Evolutionary conservation across 2,113 vertebrate genomes (phyloP).

Genomic region (Sterna hirundo): DNA sequence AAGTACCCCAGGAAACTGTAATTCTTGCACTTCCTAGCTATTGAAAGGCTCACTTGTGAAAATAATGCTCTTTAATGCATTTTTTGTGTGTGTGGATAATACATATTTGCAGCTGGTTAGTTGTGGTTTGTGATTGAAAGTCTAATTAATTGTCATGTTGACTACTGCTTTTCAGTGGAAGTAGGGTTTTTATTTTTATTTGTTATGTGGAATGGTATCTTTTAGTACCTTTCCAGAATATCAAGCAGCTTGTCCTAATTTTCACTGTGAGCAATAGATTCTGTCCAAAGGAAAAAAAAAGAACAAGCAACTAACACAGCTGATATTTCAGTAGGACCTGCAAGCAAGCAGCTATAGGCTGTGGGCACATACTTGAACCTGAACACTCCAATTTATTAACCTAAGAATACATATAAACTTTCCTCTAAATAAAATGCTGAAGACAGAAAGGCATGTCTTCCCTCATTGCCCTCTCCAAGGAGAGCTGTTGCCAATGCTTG

Average conservation of each 20-base stretch:
- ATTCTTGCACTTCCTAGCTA: neutral
- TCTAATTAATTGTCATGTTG: neutral
- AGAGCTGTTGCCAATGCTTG: neutral
- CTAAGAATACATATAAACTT: neutral
- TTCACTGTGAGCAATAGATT: neutral
- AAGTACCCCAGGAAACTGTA: neutral
- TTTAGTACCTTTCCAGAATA: neutral
- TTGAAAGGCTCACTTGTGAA: neutral
- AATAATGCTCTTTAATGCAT: neutral
- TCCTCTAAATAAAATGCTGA: neutral
- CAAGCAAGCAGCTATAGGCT: neutral
- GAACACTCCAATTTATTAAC: neutral
- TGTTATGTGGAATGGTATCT: neutral
- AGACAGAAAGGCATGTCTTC: neutral
- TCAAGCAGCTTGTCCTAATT: neutral
- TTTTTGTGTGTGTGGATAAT: neutral
- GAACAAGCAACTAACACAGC: no score
- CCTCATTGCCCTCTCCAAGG: neutral
- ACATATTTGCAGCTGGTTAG: neutral
- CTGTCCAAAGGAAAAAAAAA: neutral
- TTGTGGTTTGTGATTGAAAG: neutral
- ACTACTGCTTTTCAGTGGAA: neutral
- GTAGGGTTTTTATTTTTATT: neutral
- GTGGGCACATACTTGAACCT: neutral
- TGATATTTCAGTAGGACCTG: neutral